Base-by-base conservation (phyloP, 1,140 invertebrate genomes). In the Acromyrmex heyeri region DNA sequence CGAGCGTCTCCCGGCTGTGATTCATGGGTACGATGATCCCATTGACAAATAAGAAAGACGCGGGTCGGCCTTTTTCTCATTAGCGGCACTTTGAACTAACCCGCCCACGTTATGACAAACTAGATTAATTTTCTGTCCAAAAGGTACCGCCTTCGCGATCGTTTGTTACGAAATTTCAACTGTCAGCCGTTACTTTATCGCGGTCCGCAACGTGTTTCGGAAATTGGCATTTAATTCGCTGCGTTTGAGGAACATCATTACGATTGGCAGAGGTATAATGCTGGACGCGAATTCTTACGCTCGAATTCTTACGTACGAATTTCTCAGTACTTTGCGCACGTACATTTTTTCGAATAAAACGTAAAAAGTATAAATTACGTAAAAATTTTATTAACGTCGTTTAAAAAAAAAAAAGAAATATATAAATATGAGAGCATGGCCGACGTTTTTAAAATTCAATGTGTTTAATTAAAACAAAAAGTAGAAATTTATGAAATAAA, bases 91-190 rank as follows among this genome's bases (percentile, higher is more conserved):
- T 95, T 95, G 94, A 95, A 94, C 93, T 92, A 93, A 93, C 93
- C 94, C 95, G 94, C 93, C 95, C 94, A 94, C 93, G 92, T 95
- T 94, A 95, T 95, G 95, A 95, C 95, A 95, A 95, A 95, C 95
- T 95, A 95, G 95, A 95, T 95, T 95, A 95, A 95, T 95, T 95
- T 94, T 92, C 91, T 91, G 93, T 92, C 92, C 91, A 91, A 93
- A 93, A 91, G 90, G 85, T 88, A 86, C 91, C 92, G 91, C 82
- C 92, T 89, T 87, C 87, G 89, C 88, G 92, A 94, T 95, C 94
- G 94, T 95, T 95, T 95, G 94, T 95, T 94, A 95, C 86, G 91
- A 94, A 95, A 95, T 95, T 95, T 94, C 91, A 94, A 93, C 94
- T 94, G 94, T 95, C 94, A 94, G 91, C 86, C 83, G 83, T 86